Evolutionary conservation across 2,797 vertebrate species (phyloP).

Genomic region (Helostoma temminkii): DNA sequence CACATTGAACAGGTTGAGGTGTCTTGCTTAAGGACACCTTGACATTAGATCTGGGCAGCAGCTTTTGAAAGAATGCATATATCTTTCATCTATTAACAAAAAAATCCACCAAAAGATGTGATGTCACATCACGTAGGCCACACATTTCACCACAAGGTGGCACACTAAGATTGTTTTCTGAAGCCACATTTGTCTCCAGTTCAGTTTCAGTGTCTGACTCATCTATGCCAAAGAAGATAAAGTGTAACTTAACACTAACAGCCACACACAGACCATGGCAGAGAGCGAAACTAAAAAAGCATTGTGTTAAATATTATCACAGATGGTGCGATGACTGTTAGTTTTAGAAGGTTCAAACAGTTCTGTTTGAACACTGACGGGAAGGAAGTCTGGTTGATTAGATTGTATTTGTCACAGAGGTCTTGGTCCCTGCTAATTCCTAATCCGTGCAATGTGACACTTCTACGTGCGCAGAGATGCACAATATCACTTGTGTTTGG

Average conservation of each 20-base stretch:
- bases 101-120: not conserved
- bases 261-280: not conserved
- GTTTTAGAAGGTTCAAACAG: constrained; percentile 19
- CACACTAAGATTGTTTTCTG: constrained; percentile 17
- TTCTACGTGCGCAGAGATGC: not conserved
- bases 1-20: no score
- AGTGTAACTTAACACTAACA: constrained; percentile 28
- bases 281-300: not conserved
- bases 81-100: not conserved
- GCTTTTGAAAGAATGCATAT: not conserved
- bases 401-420: not conserved
- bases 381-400: constrained; percentile 6
- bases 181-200: no score
- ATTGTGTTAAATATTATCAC: constrained; percentile 44
- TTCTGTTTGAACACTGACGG: not conserved
- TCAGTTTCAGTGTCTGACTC: constrained; percentile 46
- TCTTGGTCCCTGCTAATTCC: not conserved
- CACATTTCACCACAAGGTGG: constrained; percentile 66
- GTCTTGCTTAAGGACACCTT: no score
- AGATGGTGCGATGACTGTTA: constrained; percentile 22
- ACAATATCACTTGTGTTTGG: not conserved
- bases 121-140: not conserved
- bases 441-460: not conserved
- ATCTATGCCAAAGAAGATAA: constrained; percentile 22
- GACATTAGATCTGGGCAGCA: no score